Conservation (phyloP, 2,797 vertebrate genomes). For the Pantherophis alleghaniensis region DNA sequence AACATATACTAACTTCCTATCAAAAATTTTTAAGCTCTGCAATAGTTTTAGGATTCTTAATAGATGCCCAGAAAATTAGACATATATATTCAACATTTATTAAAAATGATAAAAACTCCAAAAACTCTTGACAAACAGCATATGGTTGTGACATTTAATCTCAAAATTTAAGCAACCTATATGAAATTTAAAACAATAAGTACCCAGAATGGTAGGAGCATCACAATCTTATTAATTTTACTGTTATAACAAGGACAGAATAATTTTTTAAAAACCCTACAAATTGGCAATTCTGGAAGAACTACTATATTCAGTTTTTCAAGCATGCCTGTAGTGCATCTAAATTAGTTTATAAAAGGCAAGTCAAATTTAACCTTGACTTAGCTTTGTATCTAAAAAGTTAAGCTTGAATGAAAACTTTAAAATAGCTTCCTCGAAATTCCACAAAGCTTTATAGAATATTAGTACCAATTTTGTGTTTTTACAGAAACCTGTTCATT, state of each 20-base stretch:
- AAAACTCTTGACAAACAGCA: not conserved
- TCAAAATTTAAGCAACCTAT: not conserved
- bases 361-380: slow-evolving; percentile 55
- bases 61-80: not conserved
- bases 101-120: not conserved
- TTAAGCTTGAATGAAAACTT: slow-evolving; percentile 55
- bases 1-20: not conserved
- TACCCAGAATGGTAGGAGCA: slow-evolving; percentile 26
- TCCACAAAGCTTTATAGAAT: slow-evolving; percentile 55
- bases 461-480: slow-evolving; percentile 33
- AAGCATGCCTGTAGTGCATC: slow-evolving; percentile 56
- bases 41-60: not conserved
- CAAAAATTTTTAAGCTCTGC: not conserved
- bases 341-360: slow-evolving; percentile 67
- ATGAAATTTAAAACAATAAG: not conserved
- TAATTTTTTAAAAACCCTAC: slow-evolving; percentile 66
- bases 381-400: slow-evolving; percentile 50
- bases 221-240: slow-evolving; percentile 55
- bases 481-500: slow-evolving; percentile 21
- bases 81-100: not conserved
- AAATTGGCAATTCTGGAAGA: slow-evolving; percentile 56
- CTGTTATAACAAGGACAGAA: slow-evolving; percentile 41
- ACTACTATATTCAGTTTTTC: slow-evolving; percentile 54
- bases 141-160: not conserved
- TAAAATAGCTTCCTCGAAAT: slow-evolving; percentile 61